Evolutionary conservation across 2,888 invertebrate genomes (phyloP).

Genomic region (Tineola bisselliella): DNA sequence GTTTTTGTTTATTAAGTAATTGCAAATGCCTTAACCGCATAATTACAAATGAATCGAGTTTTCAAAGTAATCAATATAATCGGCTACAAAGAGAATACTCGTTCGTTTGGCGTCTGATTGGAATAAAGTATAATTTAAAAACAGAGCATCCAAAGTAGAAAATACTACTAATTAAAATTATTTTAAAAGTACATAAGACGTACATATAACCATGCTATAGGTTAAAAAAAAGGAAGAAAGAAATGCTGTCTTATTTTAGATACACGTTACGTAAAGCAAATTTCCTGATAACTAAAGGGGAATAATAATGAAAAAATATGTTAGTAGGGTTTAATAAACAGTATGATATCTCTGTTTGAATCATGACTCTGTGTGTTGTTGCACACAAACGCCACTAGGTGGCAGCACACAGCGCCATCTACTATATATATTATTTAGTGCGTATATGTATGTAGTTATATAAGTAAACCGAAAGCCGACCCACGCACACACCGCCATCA

Average conservation of each 20-base stretch:
- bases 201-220: too few species aligned
- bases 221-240: too few species aligned
- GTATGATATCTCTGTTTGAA: too few species aligned
- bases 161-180: background rate
- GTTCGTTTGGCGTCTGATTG: conserved; percentile 1
- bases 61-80: background rate
- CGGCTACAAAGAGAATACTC: conserved; percentile 4
- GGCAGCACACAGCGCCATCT: conserved; percentile 63
- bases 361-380: background rate
- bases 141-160: background rate
- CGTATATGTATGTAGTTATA: conserved; percentile 57
- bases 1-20: too few species aligned
- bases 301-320: too few species aligned
- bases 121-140: background rate
- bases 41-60: background rate
- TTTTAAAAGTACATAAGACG: too few species aligned
- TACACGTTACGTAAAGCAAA: too few species aligned
- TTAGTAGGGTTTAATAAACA: too few species aligned
- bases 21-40: too few species aligned
- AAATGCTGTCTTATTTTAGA: too few species aligned
- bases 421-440: conserved; percentile 61
- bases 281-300: too few species aligned
- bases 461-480: conserved; percentile 64
- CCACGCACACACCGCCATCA: conserved; percentile 33
- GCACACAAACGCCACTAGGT: conserved; percentile 48